phyloP scores from a whole-genome alignment of 2,888 invertebrate genomes.

The Drosophila suboccidentalis region DNA sequence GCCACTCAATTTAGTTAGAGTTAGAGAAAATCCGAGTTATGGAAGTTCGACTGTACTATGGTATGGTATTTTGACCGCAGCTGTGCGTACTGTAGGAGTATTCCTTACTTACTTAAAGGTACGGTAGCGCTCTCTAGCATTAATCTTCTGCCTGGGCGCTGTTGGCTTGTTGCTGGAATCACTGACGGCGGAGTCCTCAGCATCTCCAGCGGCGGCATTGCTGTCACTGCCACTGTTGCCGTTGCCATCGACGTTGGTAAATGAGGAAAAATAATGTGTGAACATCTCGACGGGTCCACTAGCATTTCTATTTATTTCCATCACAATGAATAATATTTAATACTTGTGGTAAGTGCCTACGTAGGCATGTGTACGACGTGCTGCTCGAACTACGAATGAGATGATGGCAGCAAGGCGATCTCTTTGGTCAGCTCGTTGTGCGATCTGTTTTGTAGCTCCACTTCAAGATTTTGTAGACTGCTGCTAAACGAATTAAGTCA shows the following conservation, averaged over 20 bases:
- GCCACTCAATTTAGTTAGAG: too few species aligned
- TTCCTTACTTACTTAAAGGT: conserved; percentile 90
- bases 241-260: conserved; percentile 3
- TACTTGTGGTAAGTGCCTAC: not conserved
- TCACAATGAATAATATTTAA: not conserved
- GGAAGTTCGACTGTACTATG: too few species aligned
- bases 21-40: too few species aligned
- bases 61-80: too few species aligned
- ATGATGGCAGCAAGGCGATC: conserved; percentile 9
- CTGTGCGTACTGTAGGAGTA: not conserved
- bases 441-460: conserved; percentile 25
- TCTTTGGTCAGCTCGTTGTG: conserved; percentile 39
- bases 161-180: not conserved
- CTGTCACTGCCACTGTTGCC: not conserved
- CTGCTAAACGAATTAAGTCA: conserved; percentile 86
- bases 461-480: conserved; percentile 25
- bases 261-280: conserved; percentile 15
- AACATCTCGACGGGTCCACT: conserved; percentile 25
- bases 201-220: conserved; percentile 14
- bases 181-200: conserved; percentile 26
- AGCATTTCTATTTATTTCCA: conserved; percentile 4
- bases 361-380: conserved; percentile 9
- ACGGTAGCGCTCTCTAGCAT: conserved; percentile 92
- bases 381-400: conserved; percentile 36
- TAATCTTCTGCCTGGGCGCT: conserved; percentile 90